phyloP scores from a whole-genome alignment of 1,140 invertebrate genomes.

The Macrocentrus cingulum region DNA sequence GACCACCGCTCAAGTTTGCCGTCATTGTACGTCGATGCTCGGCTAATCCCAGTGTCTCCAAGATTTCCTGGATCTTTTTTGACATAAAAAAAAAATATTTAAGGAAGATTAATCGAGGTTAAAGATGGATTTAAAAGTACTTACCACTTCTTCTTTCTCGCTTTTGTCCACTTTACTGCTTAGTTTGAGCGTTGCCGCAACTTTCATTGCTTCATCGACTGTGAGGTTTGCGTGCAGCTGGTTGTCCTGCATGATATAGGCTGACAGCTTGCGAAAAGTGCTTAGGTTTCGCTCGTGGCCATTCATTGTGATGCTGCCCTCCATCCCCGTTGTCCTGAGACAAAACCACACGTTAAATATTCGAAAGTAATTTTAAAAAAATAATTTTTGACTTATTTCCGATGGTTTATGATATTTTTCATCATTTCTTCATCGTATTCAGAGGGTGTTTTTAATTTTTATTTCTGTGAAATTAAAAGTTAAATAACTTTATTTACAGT shows the following conservation, averaged over 20 bases:
- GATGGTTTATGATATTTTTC: too few relatives aligned
- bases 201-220: conserved; percentile 91
- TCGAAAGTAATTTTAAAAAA: too few relatives aligned
- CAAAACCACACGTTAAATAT: conserved; percentile 34
- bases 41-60: conserved; percentile 83
- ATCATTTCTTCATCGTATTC: too few relatives aligned
- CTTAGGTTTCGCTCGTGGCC: conserved; percentile 84
- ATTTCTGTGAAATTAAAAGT: too few relatives aligned
- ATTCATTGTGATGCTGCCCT: conserved; percentile 83
- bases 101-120: neutral
- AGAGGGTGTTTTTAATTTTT: too few relatives aligned
- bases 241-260: conserved; percentile 98
- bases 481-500: too few relatives aligned
- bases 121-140: conserved; percentile 38
- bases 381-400: too few relatives aligned
- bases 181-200: conserved; percentile 88
- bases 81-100: conserved; percentile 23
- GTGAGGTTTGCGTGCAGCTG: conserved; percentile 91
- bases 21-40: conserved; percentile 89
- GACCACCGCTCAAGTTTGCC: conserved; percentile 88
- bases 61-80: conserved; percentile 84
- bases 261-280: conserved; percentile 89
- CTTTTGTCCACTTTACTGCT: conserved; percentile 67
- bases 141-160: conserved; percentile 83
- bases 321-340: conserved; percentile 72